Evolutionary conservation across 2,888 invertebrate genomes (phyloP), one percentile per base, ranked within the genome.

Genomic region (Scaeva pyrastri): DNA sequence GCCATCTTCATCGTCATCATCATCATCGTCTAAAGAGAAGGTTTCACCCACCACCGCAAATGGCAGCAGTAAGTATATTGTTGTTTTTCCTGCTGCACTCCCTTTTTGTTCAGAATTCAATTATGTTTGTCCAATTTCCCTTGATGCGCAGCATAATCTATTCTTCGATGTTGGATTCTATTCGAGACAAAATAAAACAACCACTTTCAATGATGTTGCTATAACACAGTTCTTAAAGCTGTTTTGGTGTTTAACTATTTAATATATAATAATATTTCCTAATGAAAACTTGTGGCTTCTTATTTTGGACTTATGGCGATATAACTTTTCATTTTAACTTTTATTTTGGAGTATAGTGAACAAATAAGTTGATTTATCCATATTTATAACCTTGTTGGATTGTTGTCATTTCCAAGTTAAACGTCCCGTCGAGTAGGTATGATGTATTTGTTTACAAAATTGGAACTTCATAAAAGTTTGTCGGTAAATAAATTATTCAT

Each of bases 21-120:
- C n/a, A n/a, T n/a, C n/a, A n/a, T n/a, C n/a, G 41, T 62, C 23
- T 21, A 70, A 73, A 41, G 73, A 76, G 36, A 85, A 80, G 68
- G 85, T 77, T 71, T 84, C 79, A 78, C 79, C 83, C 85, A 64
- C 81, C 68, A 36, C 60, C 66, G 56, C 66, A 68, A 73, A 79
- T 75, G 75, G 56, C 39, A 60, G 72, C 16, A 80, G 84, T 85
- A 73, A 85, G 85, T 82, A 56, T 10, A 39, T 31, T 16, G 68
- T 68, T 71, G 19, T 68, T 21, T 36, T 70, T 55, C 19, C 19
- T 2, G 11, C 19, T 4, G 45, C 36, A 39, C 19, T 68, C 60
- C 48, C n/a, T 83, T 39, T 43, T 19, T n/a, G 66, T 14, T 81
- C 55, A 14, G 2, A 26, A 50, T 71, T 16, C 23, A 43, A 66